phyloP scores from a whole-genome alignment of 1,140 invertebrate species.

The Hyles vespertilio region DNA sequence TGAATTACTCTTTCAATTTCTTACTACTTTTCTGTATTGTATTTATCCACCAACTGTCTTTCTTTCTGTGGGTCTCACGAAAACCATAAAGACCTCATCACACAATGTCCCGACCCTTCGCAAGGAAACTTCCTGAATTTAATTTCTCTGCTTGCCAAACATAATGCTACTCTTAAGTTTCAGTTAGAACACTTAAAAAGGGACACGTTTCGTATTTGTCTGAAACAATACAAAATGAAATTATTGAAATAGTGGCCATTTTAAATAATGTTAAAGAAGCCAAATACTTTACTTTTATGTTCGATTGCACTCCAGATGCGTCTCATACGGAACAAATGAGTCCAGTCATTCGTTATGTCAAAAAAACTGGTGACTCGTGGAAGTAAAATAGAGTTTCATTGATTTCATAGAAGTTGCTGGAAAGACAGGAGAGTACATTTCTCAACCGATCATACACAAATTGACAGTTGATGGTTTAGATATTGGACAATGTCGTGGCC shows the following conservation, averaged over 20 bases:
- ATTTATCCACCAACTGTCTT: too few relatives aligned
- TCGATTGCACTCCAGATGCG: conserved; percentile 23
- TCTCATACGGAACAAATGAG: conserved; percentile 27
- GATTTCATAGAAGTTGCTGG: too few relatives aligned
- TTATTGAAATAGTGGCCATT: conserved; percentile 26
- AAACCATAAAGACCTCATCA: too few relatives aligned
- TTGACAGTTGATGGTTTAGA: conserved; percentile 19
- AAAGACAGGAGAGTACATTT: too few relatives aligned
- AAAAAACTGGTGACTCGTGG: conserved; percentile 21
- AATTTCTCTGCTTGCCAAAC: too few relatives aligned
- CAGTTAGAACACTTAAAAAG: conserved; percentile 25
- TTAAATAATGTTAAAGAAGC: conserved; percentile 23
- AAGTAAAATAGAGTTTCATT: conserved; percentile 27
- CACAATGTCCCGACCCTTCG: too few relatives aligned
- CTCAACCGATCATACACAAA: too few relatives aligned
- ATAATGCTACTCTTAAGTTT: conserved; percentile 2
- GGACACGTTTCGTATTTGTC: conserved; percentile 27
- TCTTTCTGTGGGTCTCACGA: too few relatives aligned
- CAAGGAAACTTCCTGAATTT: too few relatives aligned
- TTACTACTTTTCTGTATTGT: conserved; percentile 1
- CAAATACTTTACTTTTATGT: conserved; percentile 19
- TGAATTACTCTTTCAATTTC: conserved; percentile 22
- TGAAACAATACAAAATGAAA: background rate
- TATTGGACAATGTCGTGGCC: conserved; percentile 26
- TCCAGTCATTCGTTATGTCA: conserved; percentile 22